Evolutionary conservation across 2,797 vertebrate species (phyloP).

Genomic region (Pitangus sulphuratus): DNA sequence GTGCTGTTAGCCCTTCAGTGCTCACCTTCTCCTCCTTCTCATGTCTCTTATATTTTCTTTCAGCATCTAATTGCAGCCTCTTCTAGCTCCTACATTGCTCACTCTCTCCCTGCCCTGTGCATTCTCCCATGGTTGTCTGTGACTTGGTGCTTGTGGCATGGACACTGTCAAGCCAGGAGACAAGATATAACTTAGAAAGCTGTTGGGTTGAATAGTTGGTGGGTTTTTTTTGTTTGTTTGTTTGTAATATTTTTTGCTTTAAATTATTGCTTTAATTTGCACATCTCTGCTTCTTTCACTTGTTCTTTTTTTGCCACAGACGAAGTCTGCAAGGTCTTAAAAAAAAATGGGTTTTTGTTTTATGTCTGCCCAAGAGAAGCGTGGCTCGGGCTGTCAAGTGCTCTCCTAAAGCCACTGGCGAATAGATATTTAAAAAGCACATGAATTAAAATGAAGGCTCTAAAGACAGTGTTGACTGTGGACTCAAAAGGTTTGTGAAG

Average conservation of each 20-base stretch:
- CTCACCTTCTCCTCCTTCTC: fast-evolving
- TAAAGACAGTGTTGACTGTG: neutral
- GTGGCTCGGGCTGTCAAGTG: neutral
- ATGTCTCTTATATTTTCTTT: neutral
- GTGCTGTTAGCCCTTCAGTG: neutral
- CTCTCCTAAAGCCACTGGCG: neutral
- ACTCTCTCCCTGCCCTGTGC: neutral
- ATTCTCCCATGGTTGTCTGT: neutral
- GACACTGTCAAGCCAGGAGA: neutral
- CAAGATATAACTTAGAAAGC: neutral
- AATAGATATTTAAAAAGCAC: fast-evolving
- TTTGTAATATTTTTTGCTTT: too few species aligned
- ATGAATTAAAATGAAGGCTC: neutral
- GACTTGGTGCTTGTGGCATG: neutral
- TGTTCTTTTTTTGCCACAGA: neutral
- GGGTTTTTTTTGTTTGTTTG: too few species aligned
- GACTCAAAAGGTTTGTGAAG: neutral
- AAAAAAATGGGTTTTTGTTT: neutral
- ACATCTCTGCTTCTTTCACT: neutral
- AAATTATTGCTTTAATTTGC: neutral
- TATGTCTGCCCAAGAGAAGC: neutral
- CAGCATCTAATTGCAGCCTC: neutral
- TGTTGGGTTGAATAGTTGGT: neutral
- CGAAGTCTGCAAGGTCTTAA: neutral
- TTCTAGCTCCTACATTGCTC: neutral